These are phyloP conservation scores for Gymnocephalus cernua DNA, from an alignment of 2,113 vertebrate genomes.

Conservation along the genomic window DNA sequence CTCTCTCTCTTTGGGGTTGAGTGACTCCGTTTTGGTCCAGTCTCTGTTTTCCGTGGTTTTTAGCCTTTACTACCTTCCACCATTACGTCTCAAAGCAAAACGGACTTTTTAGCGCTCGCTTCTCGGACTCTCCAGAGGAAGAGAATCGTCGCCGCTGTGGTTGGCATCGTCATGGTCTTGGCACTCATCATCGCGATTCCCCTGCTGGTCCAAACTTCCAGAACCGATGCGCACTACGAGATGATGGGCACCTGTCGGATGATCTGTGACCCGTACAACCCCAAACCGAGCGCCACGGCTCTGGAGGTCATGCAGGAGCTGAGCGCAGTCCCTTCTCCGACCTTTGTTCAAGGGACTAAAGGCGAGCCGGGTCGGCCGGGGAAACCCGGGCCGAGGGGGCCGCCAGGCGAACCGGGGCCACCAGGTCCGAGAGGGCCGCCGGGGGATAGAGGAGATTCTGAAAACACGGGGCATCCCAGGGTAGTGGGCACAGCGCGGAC, in stretches of 20 bases:
- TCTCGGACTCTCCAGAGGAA: slow-evolving; percentile 84
- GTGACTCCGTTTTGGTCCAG: not conserved
- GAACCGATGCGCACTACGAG: slow-evolving; percentile 88
- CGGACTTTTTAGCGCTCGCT: slow-evolving; percentile 83
- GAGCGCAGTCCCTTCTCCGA: slow-evolving; percentile 82
- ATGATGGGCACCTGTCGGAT: slow-evolving; percentile 95
- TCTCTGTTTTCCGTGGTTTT: not conserved
- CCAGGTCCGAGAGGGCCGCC: slow-evolving; percentile 88
- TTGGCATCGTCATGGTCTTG: slow-evolving; percentile 87
- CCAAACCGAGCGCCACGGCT: slow-evolving; percentile 82
- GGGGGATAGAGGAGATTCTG: slow-evolving; percentile 84
- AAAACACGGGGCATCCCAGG: slow-evolving; percentile 78
- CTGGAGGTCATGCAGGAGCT: slow-evolving; percentile 89
- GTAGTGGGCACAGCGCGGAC: slow-evolving; percentile 77
- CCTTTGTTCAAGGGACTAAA: slow-evolving; percentile 84
- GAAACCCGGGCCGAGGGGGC: slow-evolving; percentile 88
- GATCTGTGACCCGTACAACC: slow-evolving; percentile 91
- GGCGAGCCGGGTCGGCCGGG: slow-evolving; percentile 89
- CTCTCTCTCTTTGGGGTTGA: not conserved
- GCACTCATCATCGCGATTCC: slow-evolving; percentile 87
- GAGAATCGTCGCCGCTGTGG: slow-evolving; percentile 83
- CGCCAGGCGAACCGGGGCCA: slow-evolving; percentile 88
- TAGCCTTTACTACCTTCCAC: slow-evolving; percentile 65
- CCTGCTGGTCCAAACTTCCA: slow-evolving; percentile 85
- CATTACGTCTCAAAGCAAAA: slow-evolving; percentile 86